Evolutionary conservation across 1,140 invertebrate genomes (phyloP), one percentile per base, ranked within the genome.

Genomic region (Pentalonia nigronervosa): DNA sequence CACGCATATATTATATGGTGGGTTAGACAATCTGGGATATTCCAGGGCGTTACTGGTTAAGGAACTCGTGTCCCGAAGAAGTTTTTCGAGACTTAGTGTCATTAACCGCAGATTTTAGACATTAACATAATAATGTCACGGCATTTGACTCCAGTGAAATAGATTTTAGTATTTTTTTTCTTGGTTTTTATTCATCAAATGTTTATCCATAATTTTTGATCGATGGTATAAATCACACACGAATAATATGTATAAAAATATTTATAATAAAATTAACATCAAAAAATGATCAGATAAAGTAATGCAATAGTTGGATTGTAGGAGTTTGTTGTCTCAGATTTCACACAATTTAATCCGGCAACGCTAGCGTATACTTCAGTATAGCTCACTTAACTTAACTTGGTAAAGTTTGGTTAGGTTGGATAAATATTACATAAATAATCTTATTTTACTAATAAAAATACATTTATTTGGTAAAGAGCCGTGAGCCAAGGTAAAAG

Each of bases 371-470:
- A 17, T 76, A 30, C 6, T 76, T 76, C 14, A 76, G n/a, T 76
- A n/a, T n/a, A 76, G 0, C n/a, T 67, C 0, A 67, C 11, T 4
- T 67, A n/a, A 34, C 4, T 1, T n/a, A 17, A 76, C 7, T n/a
- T n/a, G 60, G 30, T 34, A 17, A n/a, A 14, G 2, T 67, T 67
- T 30, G 11, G 25, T 60, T 60, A 14, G 30, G 3, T 60, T 41
- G 41, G 41, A 41, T 41, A 41, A 41, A 41, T 41, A 41, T 41
- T 41, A 41, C 41, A 23, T 20, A 53, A 53, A 53, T n/a, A n/a
- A 76, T n/a, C 21, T n/a, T 76, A n/a, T 76, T 76, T 76, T 76
- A 76, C 30, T 76, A 67, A 67, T 67, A 67, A 67, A 76, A n/a
- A n/a, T 7, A 1, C 14, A 14, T 14, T 76, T 14, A n/a, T 76